Base-by-base conservation (phyloP, 2,888 invertebrate species). In the Serrognathus titanus region DNA sequence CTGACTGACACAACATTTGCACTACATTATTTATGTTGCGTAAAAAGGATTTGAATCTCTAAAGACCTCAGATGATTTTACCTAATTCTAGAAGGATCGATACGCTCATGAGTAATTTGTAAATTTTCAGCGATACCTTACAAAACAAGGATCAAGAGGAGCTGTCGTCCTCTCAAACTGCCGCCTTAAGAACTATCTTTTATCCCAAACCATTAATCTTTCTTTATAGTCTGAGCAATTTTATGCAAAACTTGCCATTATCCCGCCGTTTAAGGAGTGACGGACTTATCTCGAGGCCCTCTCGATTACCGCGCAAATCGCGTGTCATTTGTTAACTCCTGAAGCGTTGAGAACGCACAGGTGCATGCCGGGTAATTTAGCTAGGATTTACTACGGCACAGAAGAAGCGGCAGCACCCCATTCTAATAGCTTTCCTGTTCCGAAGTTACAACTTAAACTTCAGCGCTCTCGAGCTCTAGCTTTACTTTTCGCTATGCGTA, bases 241-340 rank as follows among this genome's bases (percentile, higher is more conserved):
- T 49, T 49, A 49, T 49, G 49, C 49, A 49, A 49, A 49, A 49
- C 49, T 49, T 49, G 49, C 49, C 49, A 49, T 49, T 49, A 49
- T 49, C 49, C 36, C 37, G 49, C 36, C 58, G 64, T 60, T 45
- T 45, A 60, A 62, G 65, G 69, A 69, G 64, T 66, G 70, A 68
- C 65, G 69, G 70, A 71, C 71, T 72, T 72, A 72, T 72, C 71
- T 72, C 59, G 53, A 57, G 57, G 57, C 64, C 61, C 65, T 68
- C 69, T 69, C 70, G 71, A 75, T 75, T 75, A 74, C 71, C 64
- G 66, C 50, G 68, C 68, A 75, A 74, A 75, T 74, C 75, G 75
- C 72, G 71, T 73, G 74, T 74, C 75, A 75, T 75, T 75, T 75
- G 74, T 75, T 73, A 72, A 71, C 71, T 71, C 69, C 69, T 65